phyloP scores from a whole-genome alignment of 2,797 vertebrate genomes.

The Aselliscus stoliczkanus region DNA sequence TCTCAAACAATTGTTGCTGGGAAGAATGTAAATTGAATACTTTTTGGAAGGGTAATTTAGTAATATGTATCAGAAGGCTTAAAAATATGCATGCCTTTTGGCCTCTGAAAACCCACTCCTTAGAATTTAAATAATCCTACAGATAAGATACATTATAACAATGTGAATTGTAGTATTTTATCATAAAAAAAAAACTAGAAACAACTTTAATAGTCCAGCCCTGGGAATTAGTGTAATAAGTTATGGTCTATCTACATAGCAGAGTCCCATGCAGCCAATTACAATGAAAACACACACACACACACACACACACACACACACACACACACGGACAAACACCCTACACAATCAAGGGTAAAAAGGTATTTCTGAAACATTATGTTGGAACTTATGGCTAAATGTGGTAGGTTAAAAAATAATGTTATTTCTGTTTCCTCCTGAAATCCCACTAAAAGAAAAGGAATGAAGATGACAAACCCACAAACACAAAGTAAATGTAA shows the following conservation, averaged over 20 bases:
- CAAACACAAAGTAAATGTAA: not conserved
- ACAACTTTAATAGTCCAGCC: constrained; percentile 20
- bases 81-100: constrained; percentile 36
- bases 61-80: constrained; percentile 8
- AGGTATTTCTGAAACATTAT: not conserved
- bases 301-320: not conserved
- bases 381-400: not conserved
- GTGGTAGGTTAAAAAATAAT: not conserved
- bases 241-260: not conserved
- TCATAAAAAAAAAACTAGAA: constrained; percentile 40
- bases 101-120: constrained; percentile 40
- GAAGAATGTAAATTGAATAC: not conserved
- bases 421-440: not conserved
- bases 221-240: not conserved
- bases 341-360: not conserved
- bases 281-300: not conserved
- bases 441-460: not conserved
- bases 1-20: not conserved
- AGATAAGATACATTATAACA: not conserved
- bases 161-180: constrained; percentile 30
- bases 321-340: not conserved
- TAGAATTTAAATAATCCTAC: constrained; percentile 28
- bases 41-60: constrained; percentile 42
- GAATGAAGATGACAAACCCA: not conserved
- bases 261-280: not conserved